Percentiles rank a stretch among this genome's conserved stretches.
phyloP scores from a whole-genome alignment of 2,888 invertebrate genomes.

The Cremastobaeus sp. region DNA sequence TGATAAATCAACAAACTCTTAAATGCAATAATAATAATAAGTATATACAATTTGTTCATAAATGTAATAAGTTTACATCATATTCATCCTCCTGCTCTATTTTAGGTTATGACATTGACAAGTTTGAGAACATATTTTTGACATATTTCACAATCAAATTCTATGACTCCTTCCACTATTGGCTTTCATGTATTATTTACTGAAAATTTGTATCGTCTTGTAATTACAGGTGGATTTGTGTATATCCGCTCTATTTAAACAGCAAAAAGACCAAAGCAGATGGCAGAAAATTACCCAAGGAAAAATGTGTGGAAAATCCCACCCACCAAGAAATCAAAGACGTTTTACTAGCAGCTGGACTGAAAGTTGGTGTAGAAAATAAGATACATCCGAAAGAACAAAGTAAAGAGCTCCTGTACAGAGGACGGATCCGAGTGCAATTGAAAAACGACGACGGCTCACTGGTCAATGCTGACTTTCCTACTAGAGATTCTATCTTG shows the following conservation, averaged over 20 bases:
- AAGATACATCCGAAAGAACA: conserved; percentile 94
- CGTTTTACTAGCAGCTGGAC: conserved; percentile 89
- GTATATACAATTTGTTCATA: too few species aligned
- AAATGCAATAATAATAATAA: too few species aligned
- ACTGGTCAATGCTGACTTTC: conserved; percentile 84
- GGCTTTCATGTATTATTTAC: conserved; percentile 4
- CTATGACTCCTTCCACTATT: too few species aligned
- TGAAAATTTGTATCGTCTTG: neutral
- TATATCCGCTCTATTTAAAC: conserved; percentile 98
- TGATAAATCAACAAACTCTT: too few species aligned
- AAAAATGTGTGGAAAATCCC: conserved; percentile 95
- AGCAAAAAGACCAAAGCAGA: conserved; percentile 93
- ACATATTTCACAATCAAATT: too few species aligned
- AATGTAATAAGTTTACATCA: too few species aligned
- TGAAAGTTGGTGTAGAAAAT: conserved; percentile 93
- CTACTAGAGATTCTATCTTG: conserved; percentile 88
- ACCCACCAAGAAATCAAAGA: conserved; percentile 96
- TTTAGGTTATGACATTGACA: too few species aligned
- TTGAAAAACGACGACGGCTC: conserved; percentile 93
- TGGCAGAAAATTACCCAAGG: conserved; percentile 91
- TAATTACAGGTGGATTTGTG: conserved; percentile 91
- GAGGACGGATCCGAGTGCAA: conserved; percentile 95
- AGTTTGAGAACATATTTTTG: too few species aligned
- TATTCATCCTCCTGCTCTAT: too few species aligned
- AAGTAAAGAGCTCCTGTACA: conserved; percentile 90